Evolutionary conservation across 2,797 vertebrate genomes (phyloP), one percentile per base, ranked within the genome.

Genomic region (Urocyon cinereoargenteus): DNA sequence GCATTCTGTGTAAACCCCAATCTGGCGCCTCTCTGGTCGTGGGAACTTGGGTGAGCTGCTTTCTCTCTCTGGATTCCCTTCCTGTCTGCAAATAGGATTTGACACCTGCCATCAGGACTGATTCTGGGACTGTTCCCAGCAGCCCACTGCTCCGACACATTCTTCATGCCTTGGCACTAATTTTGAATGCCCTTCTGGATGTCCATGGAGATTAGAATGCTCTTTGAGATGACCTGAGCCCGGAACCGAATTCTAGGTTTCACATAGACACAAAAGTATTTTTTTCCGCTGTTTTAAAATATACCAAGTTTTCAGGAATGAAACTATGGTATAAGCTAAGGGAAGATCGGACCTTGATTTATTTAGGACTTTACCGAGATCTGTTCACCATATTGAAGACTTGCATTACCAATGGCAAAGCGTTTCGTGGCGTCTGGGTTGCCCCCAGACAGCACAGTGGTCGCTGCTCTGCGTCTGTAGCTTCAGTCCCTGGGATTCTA

Each of bases 401-500:
- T 26, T 10, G 8, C 19, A 4, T 31, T 3, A 28, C 51, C 15
- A 2, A 21, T 0, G 5, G 36, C 66, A 10, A 51, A 22, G 68
- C 31, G 62, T 53, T 78, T 24, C 2, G 1, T 1, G 68, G 24
- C 6, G 0, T 51, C 36, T 0, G 16, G 34, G 18, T 19, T 4
- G 6, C 22, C 53, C 22, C 73, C 10, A 26, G 3, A 13, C 18
- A 12, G 12, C 16, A 22, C 10, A 28, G 36, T 10, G 6, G 16
- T 21, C 31, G 4, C 13, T 0, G 0, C 21, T 45, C 68, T 11
- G 18, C 2, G 0, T 14, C 2, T 12, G 31, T 2, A n/a, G 53
- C 57, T 64, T 57, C 18, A 0, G 34, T 62, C n/a, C 0, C 18
- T 28, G 53, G 34, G 62, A 55, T 72, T 55, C 49, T 34, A 0